A percentile compares a stretch with the other conserved stretches of the same genome.
These are phyloP conservation scores for Apeira syringaria DNA, from an alignment of 2,888 invertebrate genomes.

Conservation along the genomic window DNA sequence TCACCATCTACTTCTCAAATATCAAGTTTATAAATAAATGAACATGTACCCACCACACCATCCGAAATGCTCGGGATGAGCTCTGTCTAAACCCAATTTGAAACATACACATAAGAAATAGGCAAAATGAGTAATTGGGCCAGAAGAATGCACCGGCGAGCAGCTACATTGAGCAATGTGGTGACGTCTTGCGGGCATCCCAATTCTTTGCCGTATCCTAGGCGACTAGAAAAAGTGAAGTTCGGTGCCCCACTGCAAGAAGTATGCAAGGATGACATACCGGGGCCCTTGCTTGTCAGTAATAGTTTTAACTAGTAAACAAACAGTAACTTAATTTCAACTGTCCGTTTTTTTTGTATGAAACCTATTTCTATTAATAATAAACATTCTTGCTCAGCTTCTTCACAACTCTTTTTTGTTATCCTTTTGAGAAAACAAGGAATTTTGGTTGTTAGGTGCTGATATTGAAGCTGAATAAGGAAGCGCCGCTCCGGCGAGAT, in stretches of 20 bases:
- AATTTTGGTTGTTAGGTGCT: constrained; percentile 85
- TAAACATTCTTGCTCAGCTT: no score
- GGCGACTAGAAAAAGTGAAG: constrained; percentile 95
- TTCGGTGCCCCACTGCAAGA: constrained; percentile 96
- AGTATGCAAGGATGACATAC: constrained; percentile 97
- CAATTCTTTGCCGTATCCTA: constrained; percentile 89
- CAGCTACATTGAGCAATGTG: constrained; percentile 94
- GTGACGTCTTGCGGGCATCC: constrained; percentile 96
- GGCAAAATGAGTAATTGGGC: constrained; percentile 94
- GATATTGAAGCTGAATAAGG: constrained; percentile 96
- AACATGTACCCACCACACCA: no score
- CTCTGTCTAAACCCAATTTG: constrained; percentile 26
- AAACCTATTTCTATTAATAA: no score
- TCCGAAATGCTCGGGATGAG: no score
- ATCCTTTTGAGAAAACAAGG: neutral
- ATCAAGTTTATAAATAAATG: no score
- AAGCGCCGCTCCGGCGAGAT: constrained; percentile 96
- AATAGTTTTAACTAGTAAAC: no score
- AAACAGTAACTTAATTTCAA: no score
- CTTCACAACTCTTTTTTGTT: no score
- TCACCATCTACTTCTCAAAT: no score
- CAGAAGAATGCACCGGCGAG: constrained; percentile 95
- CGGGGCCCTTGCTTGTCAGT: constrained; percentile 94
- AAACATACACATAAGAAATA: constrained; percentile 31
- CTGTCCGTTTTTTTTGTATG: no score